Evolutionary conservation across 92 coral and sea anemone species (phyloP), one percentile per base, ranked within the genome.

Genomic region (Epizoanthus stellaris): DNA sequence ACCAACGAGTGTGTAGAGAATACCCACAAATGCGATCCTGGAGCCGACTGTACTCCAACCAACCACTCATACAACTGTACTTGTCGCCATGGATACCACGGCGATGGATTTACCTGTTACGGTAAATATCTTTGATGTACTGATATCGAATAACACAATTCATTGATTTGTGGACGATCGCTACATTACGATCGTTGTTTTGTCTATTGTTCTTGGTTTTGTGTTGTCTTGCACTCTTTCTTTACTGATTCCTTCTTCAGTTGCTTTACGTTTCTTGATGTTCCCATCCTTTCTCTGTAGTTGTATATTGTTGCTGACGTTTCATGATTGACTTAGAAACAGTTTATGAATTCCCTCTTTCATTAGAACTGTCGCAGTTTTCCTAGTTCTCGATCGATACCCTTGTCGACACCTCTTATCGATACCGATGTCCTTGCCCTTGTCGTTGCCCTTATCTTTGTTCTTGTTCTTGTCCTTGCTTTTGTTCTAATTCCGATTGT

Each of bases 81-180:
- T 11, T 75, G 80, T 57, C 80, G 80, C 12, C 14, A 25, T 8
- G 80, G 80, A 19, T 75, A 75, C 80, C 54, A 23, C 59, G 80
- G 80, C 45, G 80, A 75, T 54, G 80, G 80, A 0, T 75, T 56
- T 11, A 21, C 67, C 0, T 75, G 80, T 39, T 34, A 56, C 49
- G 80, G 80, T 75, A 70, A 75, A 11, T 15, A 43, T 39, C 56
- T 43, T 9, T 30, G 25, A 7, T 2, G 3, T 3, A 3, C 16
- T n/a, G 43, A n/a, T 43, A n/a, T 19, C 1, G 6, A 7, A 15
- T 25, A 61, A 14, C n/a, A 14, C n/a, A 3, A 61, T 3, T 6
- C 2, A 19, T 19, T 6, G n/a, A 17, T 34, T 36, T n/a, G 11
- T n/a, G 11, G 16, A 0, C 42, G 6, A 70, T 70, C 0, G 25